Base-by-base conservation (phyloP, 37 sponge, comb jelly and placozoan genomes). In the Aphrocallistes beatrix region DNA sequence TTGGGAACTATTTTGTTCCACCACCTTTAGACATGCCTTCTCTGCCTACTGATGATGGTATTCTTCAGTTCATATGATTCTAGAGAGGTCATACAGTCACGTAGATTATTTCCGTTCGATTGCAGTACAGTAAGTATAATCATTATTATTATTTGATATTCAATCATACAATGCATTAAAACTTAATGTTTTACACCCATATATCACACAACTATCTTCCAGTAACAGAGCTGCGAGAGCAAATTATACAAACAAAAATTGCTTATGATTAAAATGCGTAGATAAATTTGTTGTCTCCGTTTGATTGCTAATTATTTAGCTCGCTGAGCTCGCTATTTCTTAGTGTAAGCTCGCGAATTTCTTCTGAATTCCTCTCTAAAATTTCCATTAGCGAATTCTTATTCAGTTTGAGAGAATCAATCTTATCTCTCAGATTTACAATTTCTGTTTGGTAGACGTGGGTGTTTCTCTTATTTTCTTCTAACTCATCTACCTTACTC, bases 91-190 rank as follows among this genome's bases (percentile, higher is more conserved):
- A n/a, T n/a, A n/a, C n/a, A n/a, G n/a, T n/a, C n/a, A n/a, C n/a
- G n/a, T n/a, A n/a, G n/a, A n/a, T n/a, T n/a, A n/a, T n/a, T n/a
- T n/a, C n/a, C n/a, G n/a, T n/a, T n/a, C n/a, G n/a, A n/a, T n/a
- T n/a, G n/a, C n/a, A n/a, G n/a, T n/a, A n/a, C n/a, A n/a, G n/a
- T n/a, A n/a, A n/a, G n/a, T n/a, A n/a, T n/a, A n/a, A n/a, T n/a
- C n/a, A n/a, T n/a, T n/a, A n/a, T n/a, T n/a, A n/a, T n/a, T n/a
- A n/a, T n/a, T n/a, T n/a, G n/a, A n/a, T n/a, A n/a, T n/a, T n/a
- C n/a, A n/a, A n/a, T n/a, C n/a, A n/a, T n/a, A n/a, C 75, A 60
- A 60, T 60, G 75, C 75, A 60, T 60, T 60, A 60, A 60, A 60
- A 60, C 75, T 60, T 13, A 25, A 25, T 13, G n/a, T 60, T 8